Conservation (phyloP, 2,888 invertebrate genomes). For the Seira ritae region DNA sequence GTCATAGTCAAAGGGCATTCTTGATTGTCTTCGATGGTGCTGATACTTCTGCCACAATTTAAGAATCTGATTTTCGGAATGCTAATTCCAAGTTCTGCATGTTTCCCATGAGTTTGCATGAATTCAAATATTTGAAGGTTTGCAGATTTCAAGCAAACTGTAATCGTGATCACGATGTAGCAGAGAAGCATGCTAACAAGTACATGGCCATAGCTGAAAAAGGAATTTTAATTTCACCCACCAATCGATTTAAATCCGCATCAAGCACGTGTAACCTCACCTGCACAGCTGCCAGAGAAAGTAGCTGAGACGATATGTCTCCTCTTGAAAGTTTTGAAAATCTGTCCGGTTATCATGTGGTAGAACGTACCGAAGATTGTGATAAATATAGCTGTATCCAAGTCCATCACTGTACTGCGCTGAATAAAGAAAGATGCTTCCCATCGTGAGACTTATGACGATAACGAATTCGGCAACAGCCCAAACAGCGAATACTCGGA, state of each 20-base stretch:
- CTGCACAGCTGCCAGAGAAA: conserved; percentile 61
- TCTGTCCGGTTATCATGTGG: not conserved
- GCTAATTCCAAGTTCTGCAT: too few species aligned
- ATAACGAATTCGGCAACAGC: conserved; percentile 34
- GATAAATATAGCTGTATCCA: not conserved
- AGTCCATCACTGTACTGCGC: conserved; percentile 4
- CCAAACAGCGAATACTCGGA: conserved; percentile 14
- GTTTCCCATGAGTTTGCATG: conserved; percentile 8
- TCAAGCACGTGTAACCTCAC: too few species aligned
- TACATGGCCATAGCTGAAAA: conserved; percentile 60
- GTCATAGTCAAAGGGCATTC: not conserved
- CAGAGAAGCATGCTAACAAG: conserved; percentile 60
- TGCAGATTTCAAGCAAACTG: conserved; percentile 52
- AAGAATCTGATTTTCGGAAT: not conserved
- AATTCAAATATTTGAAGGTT: conserved; percentile 59
- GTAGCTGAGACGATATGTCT: conserved; percentile 23
- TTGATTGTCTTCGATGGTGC: not conserved
- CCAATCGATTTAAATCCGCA: too few species aligned
- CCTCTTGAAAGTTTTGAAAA: conserved; percentile 21
- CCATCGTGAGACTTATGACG: not conserved
- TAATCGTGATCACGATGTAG: conserved; percentile 56
- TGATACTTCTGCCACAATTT: too few species aligned
- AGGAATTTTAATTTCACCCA: too few species aligned
- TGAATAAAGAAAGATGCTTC: not conserved
- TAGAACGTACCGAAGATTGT: conserved; percentile 16